Evolutionary conservation across 2,888 invertebrate genomes (phyloP).

Genomic region (Hydraecia micacea): DNA sequence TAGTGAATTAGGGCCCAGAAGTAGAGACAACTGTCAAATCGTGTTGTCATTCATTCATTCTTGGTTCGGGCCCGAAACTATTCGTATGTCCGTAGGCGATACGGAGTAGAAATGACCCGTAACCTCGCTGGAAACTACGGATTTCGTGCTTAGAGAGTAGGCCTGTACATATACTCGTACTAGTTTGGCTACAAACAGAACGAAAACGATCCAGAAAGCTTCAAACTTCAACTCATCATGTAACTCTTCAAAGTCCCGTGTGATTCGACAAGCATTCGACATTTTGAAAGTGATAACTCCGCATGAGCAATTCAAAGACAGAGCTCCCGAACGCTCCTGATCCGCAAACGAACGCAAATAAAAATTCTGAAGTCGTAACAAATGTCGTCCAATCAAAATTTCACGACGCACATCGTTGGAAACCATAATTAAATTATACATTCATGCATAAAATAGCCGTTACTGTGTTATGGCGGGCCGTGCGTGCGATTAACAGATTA

Average conservation of each 20-base stretch:
- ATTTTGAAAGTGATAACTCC: constrained; percentile 37
- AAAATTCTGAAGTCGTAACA: constrained; percentile 64
- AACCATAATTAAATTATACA: constrained; percentile 81
- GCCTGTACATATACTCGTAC: too few relatives aligned
- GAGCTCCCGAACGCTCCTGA: constrained; percentile 38
- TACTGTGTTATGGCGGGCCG: constrained; percentile 65
- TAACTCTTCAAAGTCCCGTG: neutral
- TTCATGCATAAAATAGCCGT: constrained; percentile 81
- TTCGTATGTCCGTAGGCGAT: too few relatives aligned
- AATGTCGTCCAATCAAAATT: constrained; percentile 72
- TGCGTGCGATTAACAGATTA: constrained; percentile 67
- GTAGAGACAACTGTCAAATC: too few relatives aligned
- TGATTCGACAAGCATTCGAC: neutral
- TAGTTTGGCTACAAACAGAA: neutral
- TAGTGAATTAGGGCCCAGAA: too few relatives aligned
- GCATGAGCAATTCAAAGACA: constrained; percentile 30
- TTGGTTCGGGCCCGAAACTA: too few relatives aligned
- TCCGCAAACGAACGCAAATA: constrained; percentile 53
- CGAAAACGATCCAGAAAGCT: neutral
- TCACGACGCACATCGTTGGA: constrained; percentile 68
- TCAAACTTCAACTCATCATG: neutral
- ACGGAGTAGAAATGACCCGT: too few relatives aligned
- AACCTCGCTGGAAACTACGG: too few relatives aligned
- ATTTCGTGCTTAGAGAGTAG: too few relatives aligned
- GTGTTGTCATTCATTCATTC: too few relatives aligned